Conservation (phyloP, 1,140 invertebrate species). For the Acromyrmex heyeri region DNA sequence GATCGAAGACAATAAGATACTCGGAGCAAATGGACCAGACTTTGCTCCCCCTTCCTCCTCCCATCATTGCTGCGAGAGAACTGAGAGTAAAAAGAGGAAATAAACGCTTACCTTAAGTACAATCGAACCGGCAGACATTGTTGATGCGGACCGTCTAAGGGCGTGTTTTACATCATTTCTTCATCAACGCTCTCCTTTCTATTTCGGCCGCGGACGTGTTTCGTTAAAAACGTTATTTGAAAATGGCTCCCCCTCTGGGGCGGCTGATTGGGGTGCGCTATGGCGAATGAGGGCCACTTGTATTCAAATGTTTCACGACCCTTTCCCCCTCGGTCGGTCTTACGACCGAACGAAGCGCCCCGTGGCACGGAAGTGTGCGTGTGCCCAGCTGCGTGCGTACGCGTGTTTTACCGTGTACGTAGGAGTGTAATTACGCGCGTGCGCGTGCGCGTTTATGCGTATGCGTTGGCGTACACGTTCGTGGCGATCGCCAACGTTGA, state of each 20-base stretch:
- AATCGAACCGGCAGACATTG: slow-evolving; percentile 29
- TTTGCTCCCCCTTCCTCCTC: background rate
- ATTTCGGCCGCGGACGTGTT: slow-evolving; percentile 42
- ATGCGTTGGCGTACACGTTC: slow-evolving; percentile 23
- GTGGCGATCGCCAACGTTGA: background rate
- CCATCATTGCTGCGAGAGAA: background rate
- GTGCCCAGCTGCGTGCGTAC: slow-evolving; percentile 1
- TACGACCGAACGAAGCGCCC: slow-evolving; percentile 46
- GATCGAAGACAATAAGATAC: slow-evolving; percentile 33
- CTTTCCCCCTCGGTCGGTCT: slow-evolving; percentile 34
- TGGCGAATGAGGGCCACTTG: slow-evolving; percentile 60
- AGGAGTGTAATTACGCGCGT: background rate
- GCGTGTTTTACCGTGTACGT: slow-evolving; percentile 1
- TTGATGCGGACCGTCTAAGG: slow-evolving; percentile 11
- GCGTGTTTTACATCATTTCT: slow-evolving; percentile 39
- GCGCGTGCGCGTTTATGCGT: background rate
- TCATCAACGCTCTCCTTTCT: slow-evolving; percentile 3
- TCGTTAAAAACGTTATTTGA: slow-evolving; percentile 62
- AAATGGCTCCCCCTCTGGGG: slow-evolving; percentile 18
- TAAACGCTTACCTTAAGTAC: slow-evolving; percentile 48
- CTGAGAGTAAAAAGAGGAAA: slow-evolving; percentile 32
- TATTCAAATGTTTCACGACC: slow-evolving; percentile 61
- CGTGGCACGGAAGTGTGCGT: slow-evolving; percentile 56
- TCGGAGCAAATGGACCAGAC: background rate
- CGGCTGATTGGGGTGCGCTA: slow-evolving; percentile 60